Conservation (phyloP, 92 coral and sea anemone genomes). For the Pocillopora meandrina region DNA sequence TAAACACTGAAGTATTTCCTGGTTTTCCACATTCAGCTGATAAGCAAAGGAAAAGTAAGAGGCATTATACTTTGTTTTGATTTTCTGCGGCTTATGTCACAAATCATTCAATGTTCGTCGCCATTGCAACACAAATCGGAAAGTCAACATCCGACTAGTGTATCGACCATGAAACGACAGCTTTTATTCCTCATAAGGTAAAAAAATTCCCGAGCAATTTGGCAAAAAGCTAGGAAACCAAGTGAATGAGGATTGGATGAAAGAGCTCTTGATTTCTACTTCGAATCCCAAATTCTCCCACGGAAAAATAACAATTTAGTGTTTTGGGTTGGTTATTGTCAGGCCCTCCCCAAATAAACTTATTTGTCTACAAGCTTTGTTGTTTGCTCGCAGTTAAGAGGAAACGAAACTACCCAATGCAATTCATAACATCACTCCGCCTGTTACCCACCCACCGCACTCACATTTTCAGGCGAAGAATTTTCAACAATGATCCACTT, state of each 20-base stretch:
- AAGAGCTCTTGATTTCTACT: background rate
- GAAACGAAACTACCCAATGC: no score
- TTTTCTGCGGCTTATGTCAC: background rate
- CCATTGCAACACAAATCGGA: slow-evolving; percentile 23
- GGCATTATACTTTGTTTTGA: background rate
- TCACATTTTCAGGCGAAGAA: no score
- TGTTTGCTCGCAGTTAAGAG: no score
- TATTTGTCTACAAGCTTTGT: no score
- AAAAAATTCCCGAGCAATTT: slow-evolving; percentile 14
- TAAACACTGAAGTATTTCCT: slow-evolving; percentile 49
- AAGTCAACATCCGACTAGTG: slow-evolving; percentile 5
- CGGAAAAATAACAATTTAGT: no score
- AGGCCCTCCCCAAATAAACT: no score
- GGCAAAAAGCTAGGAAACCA: slow-evolving; percentile 15
- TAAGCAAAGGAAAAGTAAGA: background rate
- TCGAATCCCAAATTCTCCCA: no score
- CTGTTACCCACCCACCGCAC: no score
- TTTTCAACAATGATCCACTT: no score
- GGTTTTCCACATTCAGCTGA: slow-evolving; percentile 39
- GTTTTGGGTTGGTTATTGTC: no score
- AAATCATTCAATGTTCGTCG: slow-evolving; percentile 3
- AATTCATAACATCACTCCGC: no score
- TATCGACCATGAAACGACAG: slow-evolving; percentile 27
- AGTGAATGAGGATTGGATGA: slow-evolving; percentile 18
- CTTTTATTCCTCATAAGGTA: slow-evolving; percentile 11